phyloP scores from a whole-genome alignment of 2,888 invertebrate species.

The Plutella xylostella region DNA sequence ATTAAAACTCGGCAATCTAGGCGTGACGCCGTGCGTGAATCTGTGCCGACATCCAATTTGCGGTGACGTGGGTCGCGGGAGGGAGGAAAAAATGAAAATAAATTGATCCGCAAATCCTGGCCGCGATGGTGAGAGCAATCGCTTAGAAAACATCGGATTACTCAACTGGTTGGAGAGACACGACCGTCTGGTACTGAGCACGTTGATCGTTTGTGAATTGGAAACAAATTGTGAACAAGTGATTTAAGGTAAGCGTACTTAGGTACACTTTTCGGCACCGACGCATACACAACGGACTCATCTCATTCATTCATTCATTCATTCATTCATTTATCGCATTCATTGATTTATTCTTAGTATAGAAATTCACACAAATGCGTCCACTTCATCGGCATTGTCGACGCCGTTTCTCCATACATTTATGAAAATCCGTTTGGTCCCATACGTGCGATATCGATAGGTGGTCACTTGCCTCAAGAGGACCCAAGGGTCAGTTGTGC shows the following conservation, averaged over 20 bases:
- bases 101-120: slow-evolving; percentile 48
- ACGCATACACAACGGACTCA: background rate
- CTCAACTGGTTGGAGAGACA: background rate
- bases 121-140: slow-evolving; percentile 1
- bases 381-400: too few relatives aligned
- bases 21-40: slow-evolving; percentile 1
- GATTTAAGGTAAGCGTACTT: background rate
- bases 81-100: slow-evolving; percentile 57
- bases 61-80: slow-evolving; percentile 13
- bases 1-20: slow-evolving; percentile 4
- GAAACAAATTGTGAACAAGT: background rate
- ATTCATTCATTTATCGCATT: too few relatives aligned
- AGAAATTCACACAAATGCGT: too few relatives aligned
- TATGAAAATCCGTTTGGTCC: too few relatives aligned
- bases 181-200: background rate
- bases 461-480: too few relatives aligned
- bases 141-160: slow-evolving; percentile 5
- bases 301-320: background rate
- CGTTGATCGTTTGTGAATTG: background rate
- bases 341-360: too few relatives aligned
- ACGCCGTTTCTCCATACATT: too few relatives aligned
- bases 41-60: slow-evolving; percentile 13
- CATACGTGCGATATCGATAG: too few relatives aligned
- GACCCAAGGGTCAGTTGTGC: too few relatives aligned
- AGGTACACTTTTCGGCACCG: background rate